These are phyloP conservation scores for Sebastes schlegelii DNA, from an alignment of 2,113 vertebrate species.

Conservation along the genomic window DNA sequence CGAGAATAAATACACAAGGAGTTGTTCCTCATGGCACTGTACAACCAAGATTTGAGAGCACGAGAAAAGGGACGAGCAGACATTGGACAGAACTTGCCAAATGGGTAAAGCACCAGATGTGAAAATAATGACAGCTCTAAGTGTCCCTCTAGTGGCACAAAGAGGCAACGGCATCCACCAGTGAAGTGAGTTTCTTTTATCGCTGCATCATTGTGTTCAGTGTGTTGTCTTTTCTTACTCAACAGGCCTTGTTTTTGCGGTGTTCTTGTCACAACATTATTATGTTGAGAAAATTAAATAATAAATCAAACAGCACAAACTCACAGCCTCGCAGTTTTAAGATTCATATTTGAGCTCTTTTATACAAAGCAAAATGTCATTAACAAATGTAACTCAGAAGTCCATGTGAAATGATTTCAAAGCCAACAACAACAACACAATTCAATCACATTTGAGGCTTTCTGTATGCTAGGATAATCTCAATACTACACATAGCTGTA, in stretches of 20 bases:
- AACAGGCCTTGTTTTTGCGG: background rate
- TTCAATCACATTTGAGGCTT: no score
- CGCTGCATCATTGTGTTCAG: no score
- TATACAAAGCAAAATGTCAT: background rate
- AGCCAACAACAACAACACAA: no score
- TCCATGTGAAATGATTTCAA: background rate
- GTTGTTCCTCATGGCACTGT: background rate
- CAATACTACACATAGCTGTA: constrained; percentile 13
- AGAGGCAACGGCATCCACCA: background rate
- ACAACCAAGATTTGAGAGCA: background rate
- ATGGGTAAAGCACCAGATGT: background rate
- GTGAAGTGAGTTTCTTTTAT: background rate
- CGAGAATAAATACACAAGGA: background rate
- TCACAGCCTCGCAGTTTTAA: background rate
- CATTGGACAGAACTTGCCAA: background rate
- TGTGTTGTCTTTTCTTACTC: background rate
- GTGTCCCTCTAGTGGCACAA: constrained; percentile 69
- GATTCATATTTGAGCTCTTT: constrained; percentile 3
- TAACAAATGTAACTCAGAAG: constrained; percentile 14
- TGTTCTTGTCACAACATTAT: background rate
- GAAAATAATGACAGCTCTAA: background rate
- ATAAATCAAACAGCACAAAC: constrained; percentile 10
- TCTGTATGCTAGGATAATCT: no score
- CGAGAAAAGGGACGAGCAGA: background rate
- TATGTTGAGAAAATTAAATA: background rate